Conservation (phyloP, 1,140 invertebrate species). For the Dreissena rostriformis region DNA sequence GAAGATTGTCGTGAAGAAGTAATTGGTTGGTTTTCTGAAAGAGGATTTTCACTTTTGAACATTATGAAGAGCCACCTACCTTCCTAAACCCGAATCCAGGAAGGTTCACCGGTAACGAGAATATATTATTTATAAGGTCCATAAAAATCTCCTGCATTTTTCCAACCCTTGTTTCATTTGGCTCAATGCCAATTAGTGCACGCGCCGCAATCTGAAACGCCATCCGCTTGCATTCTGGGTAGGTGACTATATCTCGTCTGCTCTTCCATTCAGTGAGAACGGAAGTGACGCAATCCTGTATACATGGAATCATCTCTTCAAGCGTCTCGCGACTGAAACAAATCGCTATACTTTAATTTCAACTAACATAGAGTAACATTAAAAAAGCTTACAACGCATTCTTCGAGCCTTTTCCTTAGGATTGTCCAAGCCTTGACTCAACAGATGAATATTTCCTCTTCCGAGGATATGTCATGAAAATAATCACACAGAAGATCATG, state of each 20-base stretch:
- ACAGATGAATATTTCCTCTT: too few relatives aligned
- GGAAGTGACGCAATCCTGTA: conserved; percentile 29
- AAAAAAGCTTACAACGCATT: too few relatives aligned
- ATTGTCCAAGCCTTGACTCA: too few relatives aligned
- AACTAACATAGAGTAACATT: too few relatives aligned
- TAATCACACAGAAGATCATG: too few relatives aligned
- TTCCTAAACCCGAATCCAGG: conserved; percentile 65
- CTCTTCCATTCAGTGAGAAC: conserved; percentile 33
- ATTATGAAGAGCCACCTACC: conserved; percentile 39
- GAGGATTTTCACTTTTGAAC: too few relatives aligned
- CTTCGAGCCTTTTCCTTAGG: too few relatives aligned
- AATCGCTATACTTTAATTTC: background rate
- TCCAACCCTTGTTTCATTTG: background rate
- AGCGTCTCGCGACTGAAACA: conserved; percentile 29
- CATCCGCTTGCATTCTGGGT: conserved; percentile 52
- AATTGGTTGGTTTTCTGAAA: too few relatives aligned
- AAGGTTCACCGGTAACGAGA: conserved; percentile 59
- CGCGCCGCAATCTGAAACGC: conserved; percentile 38
- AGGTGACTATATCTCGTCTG: conserved; percentile 13
- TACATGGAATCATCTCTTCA: conserved; percentile 14
- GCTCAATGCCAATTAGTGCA: conserved; percentile 57
- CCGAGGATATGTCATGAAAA: too few relatives aligned
- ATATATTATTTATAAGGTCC: conserved; percentile 55
- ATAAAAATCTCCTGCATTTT: conserved; percentile 46
- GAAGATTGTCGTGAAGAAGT: too few relatives aligned